Percentiles rank a stretch among this genome's conserved stretches.
Conservation (phyloP, 2,888 invertebrate species). For the Spilarctia lutea region DNA sequence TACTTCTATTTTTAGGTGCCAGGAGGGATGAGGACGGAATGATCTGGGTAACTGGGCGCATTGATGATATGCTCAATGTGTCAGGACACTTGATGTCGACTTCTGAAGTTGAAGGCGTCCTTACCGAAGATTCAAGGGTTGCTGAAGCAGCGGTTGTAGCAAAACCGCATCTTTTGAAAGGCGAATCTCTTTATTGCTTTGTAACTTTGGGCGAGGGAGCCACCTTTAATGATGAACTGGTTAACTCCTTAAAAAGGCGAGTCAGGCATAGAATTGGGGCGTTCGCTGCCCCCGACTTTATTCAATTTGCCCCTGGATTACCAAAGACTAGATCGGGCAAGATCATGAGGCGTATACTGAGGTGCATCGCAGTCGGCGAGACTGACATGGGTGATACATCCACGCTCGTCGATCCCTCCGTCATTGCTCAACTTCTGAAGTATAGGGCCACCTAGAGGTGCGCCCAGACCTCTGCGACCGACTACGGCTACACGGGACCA, state of each 20-base stretch:
- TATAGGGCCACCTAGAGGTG: conserved; percentile 85
- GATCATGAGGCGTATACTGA: conserved; percentile 97
- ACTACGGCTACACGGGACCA: conserved; percentile 9
- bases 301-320: conserved; percentile 97
- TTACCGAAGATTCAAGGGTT: conserved; percentile 92
- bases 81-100: conserved; percentile 99
- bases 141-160: conserved; percentile 98
- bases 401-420: conserved; percentile 96
- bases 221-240: conserved; percentile 89
- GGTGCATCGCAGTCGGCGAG: conserved; percentile 97
- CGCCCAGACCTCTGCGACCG: conserved; percentile 15
- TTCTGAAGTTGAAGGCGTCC: conserved; percentile 95
- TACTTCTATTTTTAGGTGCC: conserved; percentile 89
- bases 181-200: conserved; percentile 99
- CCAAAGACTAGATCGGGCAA: conserved; percentile 99
- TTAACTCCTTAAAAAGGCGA: conserved; percentile 90
- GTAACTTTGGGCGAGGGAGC: conserved; percentile 95
- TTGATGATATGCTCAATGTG: conserved; percentile 99
- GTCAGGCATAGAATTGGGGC: conserved; percentile 97
- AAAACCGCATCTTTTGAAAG: conserved; percentile 97
- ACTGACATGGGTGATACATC: conserved; percentile 96
- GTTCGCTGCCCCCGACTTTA: conserved; percentile 97
- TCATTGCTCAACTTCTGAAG: conserved; percentile 93
- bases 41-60: conserved; percentile 98
- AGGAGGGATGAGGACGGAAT: conserved; percentile 97